Base-by-base conservation (phyloP, 2,888 invertebrate species). In the Sarcophaga rosellei region DNA sequence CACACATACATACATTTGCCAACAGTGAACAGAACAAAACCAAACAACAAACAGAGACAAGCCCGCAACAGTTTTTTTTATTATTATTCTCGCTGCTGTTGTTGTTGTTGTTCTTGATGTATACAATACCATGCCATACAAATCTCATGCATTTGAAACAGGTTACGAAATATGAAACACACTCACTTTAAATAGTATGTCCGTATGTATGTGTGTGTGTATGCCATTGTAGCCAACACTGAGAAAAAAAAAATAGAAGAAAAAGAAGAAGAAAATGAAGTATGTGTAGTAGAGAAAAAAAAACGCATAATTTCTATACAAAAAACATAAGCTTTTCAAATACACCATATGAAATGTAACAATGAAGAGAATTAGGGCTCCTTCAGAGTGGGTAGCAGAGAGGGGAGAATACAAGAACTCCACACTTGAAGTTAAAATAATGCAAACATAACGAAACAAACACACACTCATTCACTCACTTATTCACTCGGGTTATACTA, bases 91-190 rank as follows among this genome's bases (percentile, higher is more conserved):
- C 61, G 5, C 25, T 45, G 45, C 8, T 65, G 23, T 57, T 72
- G 8, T 25, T 66, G n/a, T 45, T 69, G 20, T 66, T 59, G 61
- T 61, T 66, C 57, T 68, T 69, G 59, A 63, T 47, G 68, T 66
- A 68, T 35, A 35, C 35, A 35, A 35, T 35, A 35, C 8, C 1
- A 25, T 0, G 0, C 25, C 53, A 57, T 47, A 69, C 4, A 72
- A 66, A 59, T 76, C 68, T 66, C 76, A 74, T 45, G 80, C 81
- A 85, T 85, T 81, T 85, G 81, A 85, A 86, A 88, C 86, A 82
- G 88, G 86, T 83, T 82, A 80, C 80, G 84, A 85, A 78, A 85
- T 68, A 81, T 81, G 53, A 53, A 53, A 53, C 17, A 53, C 8
- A 35, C 35, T 35, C 35, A 35, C 35, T 35, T 35, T 35, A 35